Conservation (phyloP, 2,797 vertebrate species). For the Epinephelus awoara region DNA sequence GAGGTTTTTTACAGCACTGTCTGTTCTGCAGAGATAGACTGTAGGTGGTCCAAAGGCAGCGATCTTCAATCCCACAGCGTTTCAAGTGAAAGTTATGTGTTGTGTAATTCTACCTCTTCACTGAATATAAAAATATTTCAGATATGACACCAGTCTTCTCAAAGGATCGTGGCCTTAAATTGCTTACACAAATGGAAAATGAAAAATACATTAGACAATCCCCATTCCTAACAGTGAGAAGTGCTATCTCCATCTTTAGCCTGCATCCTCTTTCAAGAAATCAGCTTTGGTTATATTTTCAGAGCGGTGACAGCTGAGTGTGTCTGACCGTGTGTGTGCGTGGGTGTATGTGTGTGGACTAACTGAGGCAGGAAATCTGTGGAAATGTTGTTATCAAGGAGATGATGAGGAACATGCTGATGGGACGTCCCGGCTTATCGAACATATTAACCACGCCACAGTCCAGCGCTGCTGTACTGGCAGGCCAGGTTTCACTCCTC, state of each 20-base stretch:
- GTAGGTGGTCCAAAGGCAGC: constrained; percentile 53
- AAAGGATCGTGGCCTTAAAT: constrained; percentile 17
- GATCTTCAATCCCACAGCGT: constrained; percentile 38
- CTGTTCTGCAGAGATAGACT: constrained; percentile 32
- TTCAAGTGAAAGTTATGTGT: constrained; percentile 33
- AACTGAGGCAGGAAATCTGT: constrained; percentile 69
- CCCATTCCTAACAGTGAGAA: constrained; percentile 10
- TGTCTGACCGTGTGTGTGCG: constrained; percentile 22
- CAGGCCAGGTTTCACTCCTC: constrained; percentile 27
- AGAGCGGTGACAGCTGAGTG: constrained; percentile 49
- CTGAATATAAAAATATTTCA: constrained; percentile 46
- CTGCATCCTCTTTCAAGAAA: constrained; percentile 32
- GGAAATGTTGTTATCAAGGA: constrained; percentile 77
- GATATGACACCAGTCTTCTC: constrained; percentile 40
- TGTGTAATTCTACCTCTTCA: constrained; percentile 54
- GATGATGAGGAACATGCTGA: constrained; percentile 80
- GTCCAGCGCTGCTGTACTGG: constrained; percentile 54
- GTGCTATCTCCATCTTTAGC: constrained; percentile 41
- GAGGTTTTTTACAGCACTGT: constrained; percentile 10
- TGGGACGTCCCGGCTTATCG: constrained; percentile 73
- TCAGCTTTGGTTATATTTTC: constrained; percentile 40
- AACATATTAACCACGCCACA: constrained; percentile 72
- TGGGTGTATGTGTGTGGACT: constrained; percentile 29
- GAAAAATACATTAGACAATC: constrained; percentile 34
- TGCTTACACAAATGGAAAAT: constrained; percentile 43